A percentile compares a stretch with the other conserved stretches of the same genome.
Evolutionary conservation across 2,888 invertebrate genomes (phyloP).

Genomic region (Sarcophaga carnaria): DNA sequence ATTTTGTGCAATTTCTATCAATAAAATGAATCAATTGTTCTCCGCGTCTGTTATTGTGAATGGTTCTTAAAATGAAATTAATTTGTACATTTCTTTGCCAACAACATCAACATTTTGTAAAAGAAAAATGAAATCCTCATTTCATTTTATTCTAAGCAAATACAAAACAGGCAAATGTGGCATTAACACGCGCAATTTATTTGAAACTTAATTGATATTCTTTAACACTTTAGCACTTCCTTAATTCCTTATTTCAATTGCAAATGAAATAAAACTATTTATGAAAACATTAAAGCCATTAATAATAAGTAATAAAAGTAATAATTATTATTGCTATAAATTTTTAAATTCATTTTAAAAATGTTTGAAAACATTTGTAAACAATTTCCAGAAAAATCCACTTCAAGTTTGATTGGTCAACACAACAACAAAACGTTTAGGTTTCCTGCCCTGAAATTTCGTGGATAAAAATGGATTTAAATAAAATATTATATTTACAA

Average conservation of each 20-base stretch:
- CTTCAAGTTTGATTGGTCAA: too few relatives aligned
- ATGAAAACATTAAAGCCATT: not conserved
- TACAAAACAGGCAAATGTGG: not conserved
- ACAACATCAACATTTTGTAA: not conserved
- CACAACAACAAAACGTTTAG: too few relatives aligned
- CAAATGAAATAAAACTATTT: constrained; percentile 4
- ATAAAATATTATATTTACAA: too few relatives aligned
- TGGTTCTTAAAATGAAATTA: not conserved
- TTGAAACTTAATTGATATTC: constrained; percentile 21
- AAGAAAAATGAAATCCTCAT: too few relatives aligned
- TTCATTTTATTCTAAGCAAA: not conserved
- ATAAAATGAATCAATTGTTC: not conserved
- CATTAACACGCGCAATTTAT: constrained; percentile 21
- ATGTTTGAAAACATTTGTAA: too few relatives aligned
- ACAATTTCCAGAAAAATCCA: too few relatives aligned
- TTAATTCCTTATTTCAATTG: constrained; percentile 19
- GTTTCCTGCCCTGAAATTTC: too few relatives aligned
- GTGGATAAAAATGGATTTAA: too few relatives aligned
- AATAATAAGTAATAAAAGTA: not conserved
- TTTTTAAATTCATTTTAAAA: too few relatives aligned
- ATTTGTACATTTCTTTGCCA: constrained; percentile 9
- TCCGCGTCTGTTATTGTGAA: not conserved
- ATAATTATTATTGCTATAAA: too few relatives aligned
- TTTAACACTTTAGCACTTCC: constrained; percentile 14
- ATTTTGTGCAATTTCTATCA: too few relatives aligned